Evolutionary conservation across 2,888 invertebrate genomes (phyloP), one percentile per base, ranked within the genome.

Genomic region (Elaeidobius kamerunicus): DNA sequence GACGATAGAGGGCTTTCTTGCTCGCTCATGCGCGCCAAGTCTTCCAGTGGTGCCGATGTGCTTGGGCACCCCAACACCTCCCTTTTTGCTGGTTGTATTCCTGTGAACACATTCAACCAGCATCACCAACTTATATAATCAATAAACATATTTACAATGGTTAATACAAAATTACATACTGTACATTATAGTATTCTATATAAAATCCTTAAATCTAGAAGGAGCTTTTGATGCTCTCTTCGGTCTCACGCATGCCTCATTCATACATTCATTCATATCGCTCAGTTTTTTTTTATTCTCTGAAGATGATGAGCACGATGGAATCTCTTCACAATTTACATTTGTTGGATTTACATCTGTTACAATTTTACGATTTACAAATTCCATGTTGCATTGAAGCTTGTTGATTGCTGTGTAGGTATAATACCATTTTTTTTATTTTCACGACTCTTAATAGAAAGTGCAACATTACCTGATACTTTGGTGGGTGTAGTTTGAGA

Each of bases 381-480:
- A 27, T 27, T 27, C 27, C 27, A 27, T 27, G 9, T 27, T 27
- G 27, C 27, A 7, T 5, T 27, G 27, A 27, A 11, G 27, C 27
- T 27, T 27, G 6, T 27, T 27, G 6, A 27, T 27, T 9, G 6
- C 27, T 7, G 9, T 27, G 27, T 27, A 11, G 27, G 27, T 27
- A 27, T 7, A 27, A 27, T 27, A 27, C 27, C 27, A 27, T 7
- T 27, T 35, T 35, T 35, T 35, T n/a, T 35, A 14, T 35, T 35
- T 35, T 35, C n/a, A 35, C 7, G 7, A 9, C n/a, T 35, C 6
- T 5, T 5, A n/a, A 5, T 12, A 35, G 35, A 35, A 35, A n/a
- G n/a, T n/a, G 35, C 5, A 5, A 35, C 35, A 35, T 35, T 35
- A 35, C 15, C 35, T 35, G 35, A 35, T n/a, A 14, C 15, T 35